These are phyloP conservation scores for Phyllotreta striolata DNA, from an alignment of 2,888 invertebrate genomes.

Conservation along the genomic window DNA sequence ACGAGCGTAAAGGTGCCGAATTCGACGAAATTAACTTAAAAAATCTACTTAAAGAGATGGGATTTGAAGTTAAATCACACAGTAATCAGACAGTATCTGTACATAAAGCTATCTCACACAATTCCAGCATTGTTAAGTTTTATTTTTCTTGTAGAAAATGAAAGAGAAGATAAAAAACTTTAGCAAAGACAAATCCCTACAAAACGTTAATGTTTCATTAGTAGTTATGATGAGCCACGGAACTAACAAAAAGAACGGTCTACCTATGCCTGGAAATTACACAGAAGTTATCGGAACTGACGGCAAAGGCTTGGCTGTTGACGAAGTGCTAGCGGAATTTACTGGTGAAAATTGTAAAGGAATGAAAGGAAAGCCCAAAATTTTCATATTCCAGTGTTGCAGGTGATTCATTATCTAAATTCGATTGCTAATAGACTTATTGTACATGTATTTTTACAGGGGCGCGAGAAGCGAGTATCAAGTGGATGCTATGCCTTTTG, in stretches of 20 bases:
- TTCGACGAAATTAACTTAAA: constrained; percentile 67
- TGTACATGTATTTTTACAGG: constrained; percentile 39
- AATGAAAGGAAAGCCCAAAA: constrained; percentile 71
- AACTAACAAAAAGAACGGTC: constrained; percentile 53
- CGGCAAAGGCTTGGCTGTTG: constrained; percentile 63
- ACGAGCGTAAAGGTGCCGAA: constrained; percentile 66
- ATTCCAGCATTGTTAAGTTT: neutral
- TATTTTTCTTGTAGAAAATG: constrained; percentile 43
- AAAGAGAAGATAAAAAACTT: constrained; percentile 60
- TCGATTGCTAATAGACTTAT: constrained; percentile 13
- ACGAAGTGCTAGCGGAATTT: constrained; percentile 68
- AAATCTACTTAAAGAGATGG: constrained; percentile 68
- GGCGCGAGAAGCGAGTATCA: constrained; percentile 50
- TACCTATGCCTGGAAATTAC: constrained; percentile 59
- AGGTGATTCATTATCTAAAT: constrained; percentile 58
- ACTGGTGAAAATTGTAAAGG: constrained; percentile 64
- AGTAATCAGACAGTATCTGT: constrained; percentile 62
- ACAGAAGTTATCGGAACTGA: constrained; percentile 69
- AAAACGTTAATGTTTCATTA: constrained; percentile 68
- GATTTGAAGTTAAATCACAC: constrained; percentile 63
- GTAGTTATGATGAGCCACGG: constrained; percentile 76
- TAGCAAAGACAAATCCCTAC: constrained; percentile 57
- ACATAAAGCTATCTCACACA: constrained; percentile 40
- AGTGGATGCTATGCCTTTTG: constrained; percentile 44
- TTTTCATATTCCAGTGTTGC: constrained; percentile 78